Evolutionary conservation across 2,888 invertebrate species (phyloP).

Genomic region (Drosophila paramelanica): DNA sequence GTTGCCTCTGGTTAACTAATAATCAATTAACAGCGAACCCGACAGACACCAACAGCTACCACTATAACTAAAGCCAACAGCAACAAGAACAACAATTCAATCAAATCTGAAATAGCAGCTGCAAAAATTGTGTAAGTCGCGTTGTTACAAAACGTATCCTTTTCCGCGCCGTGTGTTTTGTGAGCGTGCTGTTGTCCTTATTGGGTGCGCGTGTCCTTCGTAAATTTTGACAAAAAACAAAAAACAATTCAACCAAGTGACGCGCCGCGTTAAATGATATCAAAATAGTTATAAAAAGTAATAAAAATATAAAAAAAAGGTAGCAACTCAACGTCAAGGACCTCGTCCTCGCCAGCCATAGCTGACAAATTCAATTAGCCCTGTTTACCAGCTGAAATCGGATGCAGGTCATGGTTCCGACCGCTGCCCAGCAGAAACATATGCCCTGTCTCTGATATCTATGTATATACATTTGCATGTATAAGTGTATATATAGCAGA

Average conservation of each 20-base stretch:
- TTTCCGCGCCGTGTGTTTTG: conserved; percentile 6
- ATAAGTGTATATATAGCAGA: not conserved
- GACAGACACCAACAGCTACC: conserved; percentile 28
- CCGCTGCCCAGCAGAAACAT: conserved; percentile 15
- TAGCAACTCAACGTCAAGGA: conserved; percentile 6
- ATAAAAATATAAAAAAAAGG: not conserved
- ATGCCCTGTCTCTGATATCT: conserved; percentile 13
- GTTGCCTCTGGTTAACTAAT: conserved; percentile 49
- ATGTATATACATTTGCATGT: not conserved
- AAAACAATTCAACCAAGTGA: conserved; percentile 13
- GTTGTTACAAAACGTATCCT: conserved; percentile 29
- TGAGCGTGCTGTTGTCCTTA: conserved; percentile 15
- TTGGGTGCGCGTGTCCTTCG: conserved; percentile 49
- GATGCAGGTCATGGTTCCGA: conserved; percentile 22
- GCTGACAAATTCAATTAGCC: conserved; percentile 45
- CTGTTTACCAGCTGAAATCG: conserved; percentile 29
- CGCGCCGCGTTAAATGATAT: conserved; percentile 15
- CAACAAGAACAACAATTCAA: conserved; percentile 17
- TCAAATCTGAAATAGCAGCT: conserved; percentile 14
- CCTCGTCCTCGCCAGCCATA: conserved; percentile 1
- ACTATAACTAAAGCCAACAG: conserved; percentile 11
- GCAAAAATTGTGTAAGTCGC: conserved; percentile 47
- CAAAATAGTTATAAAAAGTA: not conserved
- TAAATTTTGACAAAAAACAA: conserved; percentile 22
- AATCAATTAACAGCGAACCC: conserved; percentile 37